phyloP scores from a whole-genome alignment of 1,140 invertebrate genomes.

The Trinorchestia longiramus region DNA sequence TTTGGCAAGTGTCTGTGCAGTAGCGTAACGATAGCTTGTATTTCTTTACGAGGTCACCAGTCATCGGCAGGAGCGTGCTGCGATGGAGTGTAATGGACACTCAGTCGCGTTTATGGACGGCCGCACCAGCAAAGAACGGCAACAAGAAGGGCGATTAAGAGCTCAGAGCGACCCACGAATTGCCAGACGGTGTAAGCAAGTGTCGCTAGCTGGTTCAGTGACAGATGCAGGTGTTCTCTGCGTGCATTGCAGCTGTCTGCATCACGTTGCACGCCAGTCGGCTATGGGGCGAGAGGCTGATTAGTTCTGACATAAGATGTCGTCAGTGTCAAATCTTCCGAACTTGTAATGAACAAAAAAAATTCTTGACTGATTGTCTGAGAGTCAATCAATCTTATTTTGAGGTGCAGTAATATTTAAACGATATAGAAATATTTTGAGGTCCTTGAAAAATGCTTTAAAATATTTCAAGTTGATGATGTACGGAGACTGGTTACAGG shows the following conservation, averaged over 20 bases:
- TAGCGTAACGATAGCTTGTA: not conserved
- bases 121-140: not conserved
- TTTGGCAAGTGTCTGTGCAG: not conserved
- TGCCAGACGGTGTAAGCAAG: not conserved
- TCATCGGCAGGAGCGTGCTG: not conserved
- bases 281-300: not conserved
- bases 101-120: not conserved
- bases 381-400: too few species aligned
- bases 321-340: not conserved
- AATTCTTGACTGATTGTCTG: not conserved
- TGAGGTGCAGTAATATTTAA: too few species aligned
- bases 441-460: too few species aligned
- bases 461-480: too few species aligned
- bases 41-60: not conserved
- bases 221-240: not conserved
- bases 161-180: not conserved
- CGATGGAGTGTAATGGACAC: slow-evolving; percentile 41
- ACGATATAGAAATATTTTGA: too few species aligned
- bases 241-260: not conserved
- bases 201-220: not conserved
- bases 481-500: too few species aligned
- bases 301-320: not conserved
- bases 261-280: not conserved
- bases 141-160: slow-evolving; percentile 11
- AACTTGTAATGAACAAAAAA: not conserved